Percentiles rank a stretch among this genome's conserved stretches.
phyloP scores from a whole-genome alignment of 2,797 vertebrate genomes.

The Salarias fasciatus region DNA sequence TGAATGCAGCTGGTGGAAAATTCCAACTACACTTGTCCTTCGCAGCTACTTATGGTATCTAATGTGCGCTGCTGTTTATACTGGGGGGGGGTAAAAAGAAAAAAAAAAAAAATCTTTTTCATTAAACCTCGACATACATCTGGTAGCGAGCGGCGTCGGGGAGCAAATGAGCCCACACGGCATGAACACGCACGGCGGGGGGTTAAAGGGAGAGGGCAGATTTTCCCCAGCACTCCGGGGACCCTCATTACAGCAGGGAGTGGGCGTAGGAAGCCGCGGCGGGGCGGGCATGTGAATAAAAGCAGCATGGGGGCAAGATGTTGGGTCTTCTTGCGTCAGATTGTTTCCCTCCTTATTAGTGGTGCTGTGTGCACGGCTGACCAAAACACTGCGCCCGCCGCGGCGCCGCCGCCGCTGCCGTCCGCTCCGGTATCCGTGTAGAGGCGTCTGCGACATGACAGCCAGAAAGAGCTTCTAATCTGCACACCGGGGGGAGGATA shows the following conservation, averaged over 20 bases:
- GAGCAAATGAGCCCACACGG: slow-evolving; percentile 54
- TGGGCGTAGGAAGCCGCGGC: slow-evolving; percentile 55
- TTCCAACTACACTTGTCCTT: too few relatives aligned
- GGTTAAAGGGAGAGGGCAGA: slow-evolving; percentile 45
- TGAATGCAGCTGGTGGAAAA: too few relatives aligned
- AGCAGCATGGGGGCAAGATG: slow-evolving; percentile 52
- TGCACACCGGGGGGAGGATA: too few relatives aligned
- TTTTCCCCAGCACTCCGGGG: slow-evolving; percentile 48
- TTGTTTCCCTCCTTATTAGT: slow-evolving; percentile 64
- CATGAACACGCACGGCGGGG: slow-evolving; percentile 51
- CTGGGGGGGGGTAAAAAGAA: not conserved
- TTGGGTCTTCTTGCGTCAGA: slow-evolving; percentile 56
- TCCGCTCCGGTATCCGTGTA: too few relatives aligned
- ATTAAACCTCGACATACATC: slow-evolving; percentile 44
- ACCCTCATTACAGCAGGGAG: slow-evolving; percentile 71
- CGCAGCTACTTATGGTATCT: not conserved
- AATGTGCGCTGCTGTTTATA: not conserved
- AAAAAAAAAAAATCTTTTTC: too few relatives aligned
- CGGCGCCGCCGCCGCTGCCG: too few relatives aligned
- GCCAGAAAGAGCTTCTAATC: too few relatives aligned
- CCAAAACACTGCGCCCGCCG: too few relatives aligned
- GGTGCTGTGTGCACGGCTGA: too few relatives aligned
- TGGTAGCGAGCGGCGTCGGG: slow-evolving; percentile 26
- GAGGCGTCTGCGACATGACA: too few relatives aligned
- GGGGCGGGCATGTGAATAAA: slow-evolving; percentile 50